Evolutionary conservation across 2,113 vertebrate genomes (phyloP).

Genomic region (Phyllostomus hastatus): DNA sequence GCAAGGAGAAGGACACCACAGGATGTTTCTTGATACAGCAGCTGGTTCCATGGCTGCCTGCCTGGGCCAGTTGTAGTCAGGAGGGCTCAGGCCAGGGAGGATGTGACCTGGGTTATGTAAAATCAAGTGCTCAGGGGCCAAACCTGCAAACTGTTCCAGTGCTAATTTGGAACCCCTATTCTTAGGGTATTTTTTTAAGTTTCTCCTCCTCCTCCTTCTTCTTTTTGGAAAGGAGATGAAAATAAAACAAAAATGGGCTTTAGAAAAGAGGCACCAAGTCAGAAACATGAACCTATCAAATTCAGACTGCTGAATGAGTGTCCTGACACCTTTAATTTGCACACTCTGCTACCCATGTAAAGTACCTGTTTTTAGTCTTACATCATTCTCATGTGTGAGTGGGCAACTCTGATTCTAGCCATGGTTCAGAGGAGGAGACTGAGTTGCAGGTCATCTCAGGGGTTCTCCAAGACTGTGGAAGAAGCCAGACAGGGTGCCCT

Average conservation of each 20-base stretch:
- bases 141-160: background rate
- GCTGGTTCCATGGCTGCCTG: background rate
- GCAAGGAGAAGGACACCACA: background rate
- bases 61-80: no score
- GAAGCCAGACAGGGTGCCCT: background rate
- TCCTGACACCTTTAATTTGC: background rate
- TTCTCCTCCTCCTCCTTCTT: background rate
- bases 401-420: background rate
- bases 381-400: background rate
- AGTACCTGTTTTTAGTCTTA: background rate
- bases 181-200: background rate
- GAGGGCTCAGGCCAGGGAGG: background rate
- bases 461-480: background rate
- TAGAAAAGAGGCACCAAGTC: background rate
- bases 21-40: background rate
- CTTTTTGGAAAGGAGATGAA: background rate
- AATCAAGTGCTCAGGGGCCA: background rate
- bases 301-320: background rate
- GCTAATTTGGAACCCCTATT: background rate
- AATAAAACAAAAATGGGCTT: background rate
- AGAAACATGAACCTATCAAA: background rate
- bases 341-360: background rate
- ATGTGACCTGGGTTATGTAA: background rate
- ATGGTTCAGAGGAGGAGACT: background rate
- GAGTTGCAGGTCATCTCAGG: background rate